Conservation (phyloP, 2,113 vertebrate genomes). For the Plecotus auritus region DNA sequence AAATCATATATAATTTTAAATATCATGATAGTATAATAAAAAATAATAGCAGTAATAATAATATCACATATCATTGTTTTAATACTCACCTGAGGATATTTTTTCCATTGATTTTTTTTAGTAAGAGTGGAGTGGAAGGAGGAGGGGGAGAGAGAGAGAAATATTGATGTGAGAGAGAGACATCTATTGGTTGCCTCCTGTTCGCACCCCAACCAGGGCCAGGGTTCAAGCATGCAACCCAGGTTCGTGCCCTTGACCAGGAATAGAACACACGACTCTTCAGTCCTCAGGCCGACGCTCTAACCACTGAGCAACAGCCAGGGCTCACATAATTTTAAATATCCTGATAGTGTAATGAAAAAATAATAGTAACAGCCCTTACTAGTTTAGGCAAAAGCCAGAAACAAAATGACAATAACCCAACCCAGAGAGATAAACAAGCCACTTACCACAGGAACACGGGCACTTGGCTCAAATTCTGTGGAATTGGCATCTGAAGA, state of each 20-base stretch:
- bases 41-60: neutral
- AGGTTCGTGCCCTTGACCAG: too few relatives aligned
- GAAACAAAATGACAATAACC: neutral
- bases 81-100: too few relatives aligned
- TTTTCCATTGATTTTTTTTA: too few relatives aligned
- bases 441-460: constrained; percentile 81
- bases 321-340: neutral
- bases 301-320: too few relatives aligned
- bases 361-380: neutral
- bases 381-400: neutral
- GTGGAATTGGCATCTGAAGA: constrained; percentile 85
- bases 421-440: constrained; percentile 15
- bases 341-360: neutral
- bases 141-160: too few relatives aligned
- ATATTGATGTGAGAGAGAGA: too few relatives aligned
- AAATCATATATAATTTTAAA: neutral
- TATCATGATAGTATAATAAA: neutral
- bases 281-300: too few relatives aligned
- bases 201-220: too few relatives aligned
- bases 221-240: too few relatives aligned
- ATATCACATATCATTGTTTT: neutral
- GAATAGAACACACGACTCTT: too few relatives aligned
- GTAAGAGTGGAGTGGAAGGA: too few relatives aligned
- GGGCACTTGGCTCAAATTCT: constrained; percentile 82
- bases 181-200: too few relatives aligned